Evolutionary conservation across 2,113 vertebrate genomes (phyloP), one percentile per base, ranked within the genome.

Genomic region (Sapayoa aenigma): DNA sequence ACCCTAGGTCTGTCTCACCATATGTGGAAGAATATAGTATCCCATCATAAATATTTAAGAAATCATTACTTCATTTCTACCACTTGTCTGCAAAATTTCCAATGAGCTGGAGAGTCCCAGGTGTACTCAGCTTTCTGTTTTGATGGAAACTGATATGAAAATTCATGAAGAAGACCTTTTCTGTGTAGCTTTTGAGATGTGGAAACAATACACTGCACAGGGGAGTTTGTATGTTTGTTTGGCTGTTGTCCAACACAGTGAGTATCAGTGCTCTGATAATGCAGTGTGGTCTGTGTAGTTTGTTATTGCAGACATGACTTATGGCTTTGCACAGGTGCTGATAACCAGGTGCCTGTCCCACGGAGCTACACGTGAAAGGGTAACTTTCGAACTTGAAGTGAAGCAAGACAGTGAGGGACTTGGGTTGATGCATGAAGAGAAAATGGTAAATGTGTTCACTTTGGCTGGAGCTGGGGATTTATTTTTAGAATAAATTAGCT

Each of bases 151-250:
- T 41, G 30, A 44, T 44, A 14, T 0, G 1, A 55, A 37, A 50
- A 50, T 59, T 47, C 18, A 6, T 8, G 11, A 39, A 67, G 59
- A 69, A 71, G 41, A 10, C 24, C 4, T 85, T 52, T 21, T 9
- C 9, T 16, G 8, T 18, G 33, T 5, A 49, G 14, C 12, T 75
- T 42, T 60, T 69, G 28, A 77, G 41, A 33, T 20, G 9, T 49
- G 55, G 55, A 49, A 71, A n/a, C 0, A 50, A 14, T 13, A 12
- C 2, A 5, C 18, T 30, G 10, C 1, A 1, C 30, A 35, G 39
- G 23, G 46, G n/a, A 2, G 0, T 8, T 66, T 49, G 21, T 35
- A 2, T 0, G 1, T 42, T 65, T 33, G 11, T 25, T 67, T 76
- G 55, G 41, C 24, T 27, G 33, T 8, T 72, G 50, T 25, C 14